Conservation (phyloP, 2,888 invertebrate species). For the Spisula subtruncata region DNA sequence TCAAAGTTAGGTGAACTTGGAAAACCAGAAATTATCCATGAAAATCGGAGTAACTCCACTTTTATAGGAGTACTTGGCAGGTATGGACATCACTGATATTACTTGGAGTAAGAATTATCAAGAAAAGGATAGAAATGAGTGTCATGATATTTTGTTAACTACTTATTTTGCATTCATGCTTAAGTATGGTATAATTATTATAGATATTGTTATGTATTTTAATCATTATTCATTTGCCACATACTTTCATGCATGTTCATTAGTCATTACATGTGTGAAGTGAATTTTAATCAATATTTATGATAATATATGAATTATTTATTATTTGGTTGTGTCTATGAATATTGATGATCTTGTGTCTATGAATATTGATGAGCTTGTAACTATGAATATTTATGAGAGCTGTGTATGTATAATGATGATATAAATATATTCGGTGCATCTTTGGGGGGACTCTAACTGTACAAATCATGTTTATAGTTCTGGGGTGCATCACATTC, state of each 20-base stretch:
- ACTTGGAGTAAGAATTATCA: constrained; percentile 31
- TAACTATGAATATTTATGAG: constrained; percentile 17
- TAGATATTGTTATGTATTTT: constrained; percentile 54
- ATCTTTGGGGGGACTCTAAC: background rate
- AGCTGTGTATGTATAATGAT: background rate
- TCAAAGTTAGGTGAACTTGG: too few relatives aligned
- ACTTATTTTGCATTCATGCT: constrained; percentile 51
- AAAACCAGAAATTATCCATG: too few relatives aligned
- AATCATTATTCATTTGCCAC: constrained; percentile 39
- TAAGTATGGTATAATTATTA: constrained; percentile 50
- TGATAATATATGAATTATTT: constrained; percentile 27
- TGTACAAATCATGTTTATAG: background rate
- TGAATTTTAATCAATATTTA: constrained; percentile 17
- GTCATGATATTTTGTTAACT: constrained; percentile 46
- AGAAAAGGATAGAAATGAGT: background rate
- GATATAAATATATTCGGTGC: background rate
- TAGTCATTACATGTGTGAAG: constrained; percentile 37
- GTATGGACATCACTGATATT: constrained; percentile 25
- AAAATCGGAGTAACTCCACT: too few relatives aligned
- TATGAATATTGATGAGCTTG: too few relatives aligned
- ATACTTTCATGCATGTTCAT: constrained; percentile 39
- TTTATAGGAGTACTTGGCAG: too few relatives aligned
- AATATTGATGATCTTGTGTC: constrained; percentile 4
- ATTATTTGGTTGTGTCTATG: constrained; percentile 30
- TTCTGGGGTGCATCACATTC: background rate